phyloP scores from a whole-genome alignment of 2,797 vertebrate species.

The Anas bernieri region DNA sequence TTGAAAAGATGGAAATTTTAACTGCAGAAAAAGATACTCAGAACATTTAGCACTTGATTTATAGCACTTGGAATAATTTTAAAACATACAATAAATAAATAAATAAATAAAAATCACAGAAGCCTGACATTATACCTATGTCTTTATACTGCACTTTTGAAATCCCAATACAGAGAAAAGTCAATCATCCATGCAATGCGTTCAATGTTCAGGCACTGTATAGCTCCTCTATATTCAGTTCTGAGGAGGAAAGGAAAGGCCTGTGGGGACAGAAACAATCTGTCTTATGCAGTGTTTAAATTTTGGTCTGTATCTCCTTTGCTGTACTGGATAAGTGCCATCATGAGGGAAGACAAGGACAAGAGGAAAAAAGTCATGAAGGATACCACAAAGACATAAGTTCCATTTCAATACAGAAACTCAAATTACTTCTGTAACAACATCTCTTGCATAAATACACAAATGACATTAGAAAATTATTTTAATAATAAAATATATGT shows the following conservation, averaged over 20 bases:
- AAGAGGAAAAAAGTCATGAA: constrained; percentile 25
- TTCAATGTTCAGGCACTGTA: neutral
- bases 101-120: neutral
- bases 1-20: neutral
- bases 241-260: neutral
- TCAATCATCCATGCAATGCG: neutral
- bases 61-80: neutral
- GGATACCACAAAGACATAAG: constrained; percentile 32
- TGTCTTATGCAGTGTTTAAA: neutral
- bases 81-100: neutral
- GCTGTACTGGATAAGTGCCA: neutral
- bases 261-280: neutral
- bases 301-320: constrained; percentile 28
- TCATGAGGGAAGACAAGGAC: constrained; percentile 37
- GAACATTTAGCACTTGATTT: neutral
- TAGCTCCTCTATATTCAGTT: neutral
- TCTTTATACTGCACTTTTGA: neutral
- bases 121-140: neutral
- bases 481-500: constrained; percentile 74
- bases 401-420: constrained; percentile 17
- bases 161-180: neutral
- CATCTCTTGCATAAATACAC: constrained; percentile 58
- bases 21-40: neutral
- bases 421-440: constrained; percentile 50
- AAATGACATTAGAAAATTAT: constrained; percentile 64